Base-by-base conservation (phyloP, 2,797 vertebrate species). In the Halcyon leucocephala region DNA sequence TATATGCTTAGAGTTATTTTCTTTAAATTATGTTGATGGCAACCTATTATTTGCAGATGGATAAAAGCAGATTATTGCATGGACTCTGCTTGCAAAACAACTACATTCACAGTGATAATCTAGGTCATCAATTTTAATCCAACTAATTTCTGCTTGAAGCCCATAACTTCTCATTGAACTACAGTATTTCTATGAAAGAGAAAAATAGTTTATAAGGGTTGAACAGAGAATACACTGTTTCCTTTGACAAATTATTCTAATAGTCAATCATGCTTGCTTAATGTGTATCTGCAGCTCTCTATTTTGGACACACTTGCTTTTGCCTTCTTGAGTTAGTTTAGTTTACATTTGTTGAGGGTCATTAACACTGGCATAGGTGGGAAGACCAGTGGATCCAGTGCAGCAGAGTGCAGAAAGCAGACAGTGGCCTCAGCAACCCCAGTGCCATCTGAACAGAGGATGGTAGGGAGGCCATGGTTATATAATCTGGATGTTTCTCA, bases 81-180 rank as follows among this genome's bases (percentile, higher is more conserved):
- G 46, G 72, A 69, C 51, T 88, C 29, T 83, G 65, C 66, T 89
- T 88, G 62, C 87, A 95, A 91, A 93, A 88, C 55, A 95, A 79
- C 82, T 76, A 90, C 9, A 95, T 93, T 90, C 60, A 58, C 58
- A 66, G 24, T 60, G 42, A 69, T 92, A 93, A 95, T 92, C 81
- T 95, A 88, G 60, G 87, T 69, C 88, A 96, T 77, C 62, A 86
- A 0, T 82, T 94, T 97, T 88, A 95, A 96, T 88, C 76, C 44
- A 79, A 2, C 70, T 44, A 78, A 88, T 95, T 94, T 82, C 48
- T 90, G 28, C 25, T 55, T 49, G 62, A 88, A 84, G 39, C 14
- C 31, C 11, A 8, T 69, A 84, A 73, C 70, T 76, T 91, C 62
- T 79, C 55, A 74, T 39, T 64, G 58, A 79, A 71, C 49, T 64